phyloP scores from a whole-genome alignment of 2,797 vertebrate species.

The Avahi laniger region DNA sequence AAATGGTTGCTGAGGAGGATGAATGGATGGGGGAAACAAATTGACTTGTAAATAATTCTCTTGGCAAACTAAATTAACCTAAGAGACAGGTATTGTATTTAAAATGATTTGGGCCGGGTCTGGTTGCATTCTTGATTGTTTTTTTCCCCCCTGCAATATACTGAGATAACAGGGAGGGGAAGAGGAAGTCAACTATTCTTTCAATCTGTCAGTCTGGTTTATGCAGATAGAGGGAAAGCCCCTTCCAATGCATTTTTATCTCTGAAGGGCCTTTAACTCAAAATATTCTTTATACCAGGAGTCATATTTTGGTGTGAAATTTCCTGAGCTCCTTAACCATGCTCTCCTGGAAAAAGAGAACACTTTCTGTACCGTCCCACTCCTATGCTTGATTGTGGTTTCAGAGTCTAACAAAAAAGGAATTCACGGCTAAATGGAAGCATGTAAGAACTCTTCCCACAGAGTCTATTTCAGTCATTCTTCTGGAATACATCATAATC shows the following conservation, averaged over 20 bases:
- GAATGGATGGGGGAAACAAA: background rate
- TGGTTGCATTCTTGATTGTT: background rate
- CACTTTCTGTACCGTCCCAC: background rate
- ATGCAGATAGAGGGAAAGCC: background rate
- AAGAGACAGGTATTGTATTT: background rate
- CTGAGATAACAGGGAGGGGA: background rate
- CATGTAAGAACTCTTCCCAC: background rate
- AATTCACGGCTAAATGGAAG: background rate
- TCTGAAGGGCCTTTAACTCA: background rate
- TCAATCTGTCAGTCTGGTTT: background rate
- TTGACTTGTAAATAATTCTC: background rate
- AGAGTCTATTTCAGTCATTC: background rate
- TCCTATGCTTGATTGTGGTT: background rate
- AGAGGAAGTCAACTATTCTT: background rate
- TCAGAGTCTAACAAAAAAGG: slow-evolving; percentile 1
- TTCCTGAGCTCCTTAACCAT: background rate
- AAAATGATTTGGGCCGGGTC: too few relatives aligned
- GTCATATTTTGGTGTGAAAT: background rate
- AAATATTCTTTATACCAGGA: background rate
- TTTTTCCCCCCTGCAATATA: background rate
- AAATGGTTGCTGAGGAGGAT: background rate
- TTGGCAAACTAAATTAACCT: background rate
- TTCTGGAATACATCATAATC: background rate
- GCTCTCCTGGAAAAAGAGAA: background rate
- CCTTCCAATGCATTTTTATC: background rate